Percentiles rank a stretch among this genome's conserved stretches.
Evolutionary conservation across 2,888 invertebrate species (phyloP).

Genomic region (Hedychridium roseum): DNA sequence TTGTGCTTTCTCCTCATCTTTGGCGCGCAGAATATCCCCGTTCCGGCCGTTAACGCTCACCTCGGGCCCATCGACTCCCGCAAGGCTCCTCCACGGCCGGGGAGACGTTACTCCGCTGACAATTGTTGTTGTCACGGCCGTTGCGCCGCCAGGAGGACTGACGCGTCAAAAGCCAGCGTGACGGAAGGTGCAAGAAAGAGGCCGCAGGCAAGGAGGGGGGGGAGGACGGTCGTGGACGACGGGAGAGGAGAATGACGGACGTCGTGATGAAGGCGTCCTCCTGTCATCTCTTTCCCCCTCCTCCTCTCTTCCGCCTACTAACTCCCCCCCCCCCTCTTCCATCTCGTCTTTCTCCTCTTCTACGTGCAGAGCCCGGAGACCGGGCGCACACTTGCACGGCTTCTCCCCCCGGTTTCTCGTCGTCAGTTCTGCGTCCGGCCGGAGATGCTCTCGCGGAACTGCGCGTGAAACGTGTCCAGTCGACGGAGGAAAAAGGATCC

Average conservation of each 20-base stretch:
- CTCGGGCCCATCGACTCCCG: conserved; percentile 30
- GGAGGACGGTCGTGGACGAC: conserved; percentile 24
- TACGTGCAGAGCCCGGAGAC: too few species aligned
- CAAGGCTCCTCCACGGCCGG: conserved; percentile 31
- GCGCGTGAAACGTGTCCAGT: conserved; percentile 20
- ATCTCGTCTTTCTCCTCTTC: too few species aligned
- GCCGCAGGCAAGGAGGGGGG: conserved; percentile 28
- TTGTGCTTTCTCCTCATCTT: conserved; percentile 8
- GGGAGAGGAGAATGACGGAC: conserved; percentile 56
- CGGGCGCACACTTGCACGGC: conserved; percentile 40
- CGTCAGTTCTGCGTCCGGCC: conserved; percentile 40
- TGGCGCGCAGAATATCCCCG: conserved; percentile 11
- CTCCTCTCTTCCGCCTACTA: conserved; percentile 33
- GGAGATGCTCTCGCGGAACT: conserved; percentile 40
- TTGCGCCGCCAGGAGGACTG: conserved; percentile 53
- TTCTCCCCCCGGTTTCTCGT: conserved; percentile 30
- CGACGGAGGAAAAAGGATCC: conserved; percentile 35
- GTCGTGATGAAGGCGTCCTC: conserved; percentile 60
- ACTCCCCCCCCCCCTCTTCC: conserved; percentile 32
- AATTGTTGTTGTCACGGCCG: conserved; percentile 60
- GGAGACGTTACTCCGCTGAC: conserved; percentile 57
- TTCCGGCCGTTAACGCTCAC: conserved; percentile 9
- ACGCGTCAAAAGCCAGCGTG: conserved; percentile 57
- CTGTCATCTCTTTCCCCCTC: conserved; percentile 48
- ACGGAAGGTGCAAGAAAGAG: conserved; percentile 52